Evolutionary conservation across 2,797 vertebrate species (phyloP).

Genomic region (Buphagus erythrorhynchus): DNA sequence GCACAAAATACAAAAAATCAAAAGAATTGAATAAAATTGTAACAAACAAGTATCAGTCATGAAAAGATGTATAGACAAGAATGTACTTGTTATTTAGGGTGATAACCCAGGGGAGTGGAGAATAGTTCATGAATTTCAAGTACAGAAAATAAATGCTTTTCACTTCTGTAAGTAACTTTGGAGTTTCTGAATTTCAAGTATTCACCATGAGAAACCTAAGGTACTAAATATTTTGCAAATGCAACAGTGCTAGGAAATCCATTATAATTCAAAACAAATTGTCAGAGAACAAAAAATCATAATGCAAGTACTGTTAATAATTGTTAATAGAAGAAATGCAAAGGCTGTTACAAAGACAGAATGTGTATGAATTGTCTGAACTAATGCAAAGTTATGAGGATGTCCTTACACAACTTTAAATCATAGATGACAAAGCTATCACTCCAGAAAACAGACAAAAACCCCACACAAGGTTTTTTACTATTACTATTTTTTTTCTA

Average conservation of each 20-base stretch:
- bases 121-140: neutral
- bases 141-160: neutral
- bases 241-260: neutral
- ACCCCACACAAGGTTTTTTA: rapidly evolving
- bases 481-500: neutral
- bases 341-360: neutral
- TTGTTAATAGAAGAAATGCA: neutral
- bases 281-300: neutral
- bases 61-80: neutral
- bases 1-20: neutral
- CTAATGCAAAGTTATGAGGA: neutral
- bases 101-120: neutral
- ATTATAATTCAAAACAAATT: neutral
- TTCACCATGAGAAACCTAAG: neutral
- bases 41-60: neutral
- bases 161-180: neutral
- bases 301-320: neutral
- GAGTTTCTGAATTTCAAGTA: neutral
- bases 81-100: neutral
- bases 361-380: neutral
- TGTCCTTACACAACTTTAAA: neutral
- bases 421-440: neutral
- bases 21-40: neutral
- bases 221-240: neutral
- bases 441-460: neutral